A percentile compares a stretch with the other conserved stretches of the same genome.
These are phyloP conservation scores for Prochilodus magdalenae DNA, from an alignment of 2,113 vertebrate genomes.

Conservation along the genomic window DNA sequence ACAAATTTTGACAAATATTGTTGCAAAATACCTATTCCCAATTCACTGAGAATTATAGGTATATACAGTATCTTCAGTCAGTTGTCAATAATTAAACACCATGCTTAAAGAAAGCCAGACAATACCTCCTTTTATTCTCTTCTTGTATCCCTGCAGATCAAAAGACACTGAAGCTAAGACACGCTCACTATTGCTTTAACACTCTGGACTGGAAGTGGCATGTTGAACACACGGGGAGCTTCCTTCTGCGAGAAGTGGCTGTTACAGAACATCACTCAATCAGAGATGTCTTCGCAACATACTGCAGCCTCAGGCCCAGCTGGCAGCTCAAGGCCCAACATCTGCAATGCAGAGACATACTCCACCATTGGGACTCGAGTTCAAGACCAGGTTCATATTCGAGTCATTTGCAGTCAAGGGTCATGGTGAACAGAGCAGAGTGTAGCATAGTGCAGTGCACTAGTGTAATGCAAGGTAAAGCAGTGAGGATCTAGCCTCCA, in stretches of 20 bases:
- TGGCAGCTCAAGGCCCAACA: neutral
- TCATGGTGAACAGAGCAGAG: neutral
- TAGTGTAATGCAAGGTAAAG: conserved; percentile 1
- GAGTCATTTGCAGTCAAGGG: conserved; percentile 11
- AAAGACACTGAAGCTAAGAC: too few species aligned
- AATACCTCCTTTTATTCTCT: too few species aligned
- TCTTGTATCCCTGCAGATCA: too few species aligned
- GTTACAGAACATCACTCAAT: neutral
- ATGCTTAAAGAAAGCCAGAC: too few species aligned
- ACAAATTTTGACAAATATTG: too few species aligned
- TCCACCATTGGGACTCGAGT: neutral
- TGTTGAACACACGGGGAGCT: neutral
- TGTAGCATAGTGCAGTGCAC: neutral
- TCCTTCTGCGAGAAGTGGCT: neutral
- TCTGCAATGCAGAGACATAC: neutral
- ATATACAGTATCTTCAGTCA: too few species aligned
- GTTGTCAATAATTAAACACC: too few species aligned
- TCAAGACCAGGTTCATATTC: neutral
- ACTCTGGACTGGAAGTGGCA: too few species aligned
- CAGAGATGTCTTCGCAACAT: neutral
- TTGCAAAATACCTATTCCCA: too few species aligned
- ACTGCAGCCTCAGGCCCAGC: neutral
- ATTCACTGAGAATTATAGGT: too few species aligned
- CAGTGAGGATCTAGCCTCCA: conserved; percentile 2
- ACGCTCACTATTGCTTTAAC: too few species aligned